phyloP scores from a whole-genome alignment of 2,113 vertebrate species.

The Sinocyclocheilus grahami region DNA sequence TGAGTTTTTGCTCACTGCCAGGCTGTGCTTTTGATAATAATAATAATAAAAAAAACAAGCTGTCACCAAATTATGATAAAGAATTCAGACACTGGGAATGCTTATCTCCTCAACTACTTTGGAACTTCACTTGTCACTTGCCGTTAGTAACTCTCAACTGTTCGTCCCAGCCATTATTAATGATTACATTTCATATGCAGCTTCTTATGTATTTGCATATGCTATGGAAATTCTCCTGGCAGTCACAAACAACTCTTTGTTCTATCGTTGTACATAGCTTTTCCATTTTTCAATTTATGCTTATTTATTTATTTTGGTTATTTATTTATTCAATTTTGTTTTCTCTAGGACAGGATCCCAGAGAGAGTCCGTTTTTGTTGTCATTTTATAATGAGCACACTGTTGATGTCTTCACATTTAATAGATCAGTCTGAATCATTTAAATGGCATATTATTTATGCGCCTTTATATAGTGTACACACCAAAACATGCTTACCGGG shows the following conservation, averaged over 20 bases:
- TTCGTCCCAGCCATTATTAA: constrained; percentile 47
- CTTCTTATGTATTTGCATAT: constrained; percentile 31
- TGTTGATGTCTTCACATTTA: constrained; percentile 35
- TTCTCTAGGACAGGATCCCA: background rate
- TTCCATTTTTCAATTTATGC: background rate
- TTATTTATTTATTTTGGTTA: constrained; percentile 23
- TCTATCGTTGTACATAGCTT: constrained; percentile 1
- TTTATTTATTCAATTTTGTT: constrained; percentile 24
- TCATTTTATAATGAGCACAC: constrained; percentile 44
- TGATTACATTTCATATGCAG: constrained; percentile 36
- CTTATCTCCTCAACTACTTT: constrained; percentile 13
- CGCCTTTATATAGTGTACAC: background rate
- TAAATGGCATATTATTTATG: constrained; percentile 47
- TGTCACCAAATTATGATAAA: background rate
- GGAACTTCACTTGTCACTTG: constrained; percentile 34
- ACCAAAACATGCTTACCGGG: constrained; percentile 27
- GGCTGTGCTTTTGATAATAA: background rate
- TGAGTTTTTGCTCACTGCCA: constrained; percentile 13
- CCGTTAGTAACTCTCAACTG: background rate
- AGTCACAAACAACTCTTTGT: constrained; percentile 37
- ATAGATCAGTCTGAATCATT: constrained; percentile 48
- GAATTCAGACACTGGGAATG: constrained; percentile 22
- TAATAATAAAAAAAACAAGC: background rate
- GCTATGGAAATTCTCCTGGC: constrained; percentile 20
- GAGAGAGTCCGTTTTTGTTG: constrained; percentile 38